Conservation (phyloP, 2,113 vertebrate species). For the Hydrolagus affinis region DNA sequence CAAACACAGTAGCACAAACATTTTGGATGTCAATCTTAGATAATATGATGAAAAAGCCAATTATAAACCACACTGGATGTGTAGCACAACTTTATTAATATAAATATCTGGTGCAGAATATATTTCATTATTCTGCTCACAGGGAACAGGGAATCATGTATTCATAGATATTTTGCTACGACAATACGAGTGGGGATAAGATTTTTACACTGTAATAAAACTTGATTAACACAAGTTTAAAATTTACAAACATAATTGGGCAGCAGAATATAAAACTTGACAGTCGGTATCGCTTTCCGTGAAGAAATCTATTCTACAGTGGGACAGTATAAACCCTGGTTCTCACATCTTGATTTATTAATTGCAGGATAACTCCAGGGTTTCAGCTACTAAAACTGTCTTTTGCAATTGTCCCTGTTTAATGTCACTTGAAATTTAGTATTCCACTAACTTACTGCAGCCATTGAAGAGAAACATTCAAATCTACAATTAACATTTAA, state of each 20-base stretch:
- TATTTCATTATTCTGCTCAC: too few relatives aligned
- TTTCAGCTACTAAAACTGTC: background rate
- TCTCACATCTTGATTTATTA: too few relatives aligned
- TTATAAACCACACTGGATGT: too few relatives aligned
- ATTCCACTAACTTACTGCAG: too few relatives aligned
- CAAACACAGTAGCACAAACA: too few relatives aligned
- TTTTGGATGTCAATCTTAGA: too few relatives aligned
- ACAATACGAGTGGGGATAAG: background rate
- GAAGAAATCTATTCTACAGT: background rate
- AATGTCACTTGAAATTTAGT: background rate
- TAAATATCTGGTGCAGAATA: too few relatives aligned
- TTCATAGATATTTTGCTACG: too few relatives aligned
- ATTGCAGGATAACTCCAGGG: too few relatives aligned
- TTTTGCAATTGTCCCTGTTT: background rate
- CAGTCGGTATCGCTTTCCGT: background rate
- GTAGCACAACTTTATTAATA: too few relatives aligned
- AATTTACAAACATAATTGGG: background rate
- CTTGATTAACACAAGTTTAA: background rate
- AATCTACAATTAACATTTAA: slow-evolving; percentile 7
- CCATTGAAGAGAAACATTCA: background rate
- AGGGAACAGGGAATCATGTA: too few relatives aligned
- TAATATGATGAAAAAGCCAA: too few relatives aligned
- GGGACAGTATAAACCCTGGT: background rate
- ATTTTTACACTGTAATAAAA: background rate
- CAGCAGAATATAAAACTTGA: background rate